A percentile compares a stretch with the other conserved stretches of the same genome.
Evolutionary conservation across 2,113 vertebrate species (phyloP).

Genomic region (Petrocephalus microphthalmus): DNA sequence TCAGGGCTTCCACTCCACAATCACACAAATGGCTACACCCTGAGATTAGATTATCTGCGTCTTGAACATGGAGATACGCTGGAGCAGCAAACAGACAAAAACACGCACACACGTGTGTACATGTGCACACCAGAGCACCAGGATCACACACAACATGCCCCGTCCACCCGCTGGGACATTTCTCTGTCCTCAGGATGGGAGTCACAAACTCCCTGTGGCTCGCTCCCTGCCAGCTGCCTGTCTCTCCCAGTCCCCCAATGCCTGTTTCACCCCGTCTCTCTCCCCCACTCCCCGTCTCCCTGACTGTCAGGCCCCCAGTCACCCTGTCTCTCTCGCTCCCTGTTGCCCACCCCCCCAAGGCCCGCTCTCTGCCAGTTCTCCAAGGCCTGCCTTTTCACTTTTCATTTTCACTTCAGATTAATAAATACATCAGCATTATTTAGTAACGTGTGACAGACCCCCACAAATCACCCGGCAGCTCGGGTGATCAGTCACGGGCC

Average conservation of each 20-base stretch:
- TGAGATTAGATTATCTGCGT: background rate
- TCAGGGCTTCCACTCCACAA: background rate
- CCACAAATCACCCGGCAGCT: conserved; percentile 52
- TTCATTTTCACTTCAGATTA: conserved; percentile 48
- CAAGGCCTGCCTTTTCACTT: conserved; percentile 16
- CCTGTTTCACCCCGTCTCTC: background rate
- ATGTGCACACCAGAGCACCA: background rate
- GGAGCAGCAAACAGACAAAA: background rate
- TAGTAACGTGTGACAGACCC: conserved; percentile 49
- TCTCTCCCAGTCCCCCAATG: background rate
- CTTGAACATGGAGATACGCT: background rate
- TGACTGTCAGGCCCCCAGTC: no score
- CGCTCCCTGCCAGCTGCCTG: background rate
- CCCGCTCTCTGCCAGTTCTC: background rate
- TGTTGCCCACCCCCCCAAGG: conserved; percentile 24
- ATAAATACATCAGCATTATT: conserved; percentile 53
- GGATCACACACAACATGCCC: background rate
- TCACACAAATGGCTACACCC: background rate
- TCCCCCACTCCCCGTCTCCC: no score
- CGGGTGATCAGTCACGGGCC: conserved; percentile 45
- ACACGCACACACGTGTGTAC: background rate
- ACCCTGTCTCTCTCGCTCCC: no score
- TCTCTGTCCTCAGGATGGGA: background rate
- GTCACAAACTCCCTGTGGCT: background rate
- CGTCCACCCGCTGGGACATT: background rate